A percentile compares a stretch with the other conserved stretches of the same genome.
These are phyloP conservation scores for Zapornia atra DNA, from an alignment of 2,113 vertebrate species.

Conservation along the genomic window DNA sequence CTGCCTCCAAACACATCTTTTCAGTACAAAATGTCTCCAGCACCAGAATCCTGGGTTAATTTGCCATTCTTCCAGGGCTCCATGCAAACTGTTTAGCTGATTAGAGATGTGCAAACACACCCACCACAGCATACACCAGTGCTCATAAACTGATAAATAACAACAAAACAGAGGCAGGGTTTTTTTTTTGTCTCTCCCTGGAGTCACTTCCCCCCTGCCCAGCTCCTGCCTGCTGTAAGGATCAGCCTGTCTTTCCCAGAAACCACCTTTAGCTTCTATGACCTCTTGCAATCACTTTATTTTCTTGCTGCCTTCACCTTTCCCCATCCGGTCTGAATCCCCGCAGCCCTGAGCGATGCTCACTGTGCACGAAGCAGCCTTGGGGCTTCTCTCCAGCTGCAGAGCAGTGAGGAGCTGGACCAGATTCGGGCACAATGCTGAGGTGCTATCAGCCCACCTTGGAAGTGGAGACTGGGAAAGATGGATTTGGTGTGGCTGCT, in stretches of 20 bases:
- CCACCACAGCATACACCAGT: not conserved
- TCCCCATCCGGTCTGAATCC: not conserved
- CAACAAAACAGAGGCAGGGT: not conserved
- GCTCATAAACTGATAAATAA: not conserved
- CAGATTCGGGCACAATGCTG: not conserved
- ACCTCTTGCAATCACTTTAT: not conserved
- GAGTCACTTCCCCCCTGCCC: not conserved
- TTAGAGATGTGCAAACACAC: constrained; percentile 38
- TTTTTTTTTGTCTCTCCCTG: not conserved
- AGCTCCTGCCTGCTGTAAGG: not conserved
- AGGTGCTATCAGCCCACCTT: not conserved
- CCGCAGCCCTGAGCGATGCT: not conserved
- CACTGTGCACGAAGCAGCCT: not conserved
- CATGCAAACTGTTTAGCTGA: constrained; percentile 16
- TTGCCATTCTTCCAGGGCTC: constrained; percentile 10
- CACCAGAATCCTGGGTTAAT: constrained; percentile 42
- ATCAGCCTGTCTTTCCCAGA: not conserved
- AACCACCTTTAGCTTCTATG: not conserved
- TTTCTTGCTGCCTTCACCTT: not conserved
- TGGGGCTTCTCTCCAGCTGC: not conserved
- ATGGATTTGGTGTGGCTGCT: fast-evolving
- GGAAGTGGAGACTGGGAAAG: not conserved
- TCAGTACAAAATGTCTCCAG: constrained; percentile 9
- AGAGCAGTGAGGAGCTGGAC: not conserved
- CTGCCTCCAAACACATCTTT: constrained; percentile 27